Percentiles rank a stretch among this genome's conserved stretches.
phyloP scores from a whole-genome alignment of 2,888 invertebrate genomes.

The Nezara viridula region DNA sequence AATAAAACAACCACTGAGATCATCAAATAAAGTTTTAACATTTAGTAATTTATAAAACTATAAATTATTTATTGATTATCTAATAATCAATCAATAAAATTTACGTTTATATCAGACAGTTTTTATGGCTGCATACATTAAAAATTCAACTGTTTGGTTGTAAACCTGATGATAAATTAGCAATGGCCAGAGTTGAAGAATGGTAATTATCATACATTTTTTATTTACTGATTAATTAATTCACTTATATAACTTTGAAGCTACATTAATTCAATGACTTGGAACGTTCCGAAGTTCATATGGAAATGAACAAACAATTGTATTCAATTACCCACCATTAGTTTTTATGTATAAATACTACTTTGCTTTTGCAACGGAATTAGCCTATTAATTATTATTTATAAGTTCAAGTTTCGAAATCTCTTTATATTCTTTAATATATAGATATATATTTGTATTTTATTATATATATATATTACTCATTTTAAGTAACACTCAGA shows the following conservation, averaged over 20 bases:
- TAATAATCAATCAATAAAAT: neutral
- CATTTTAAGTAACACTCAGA: too few relatives aligned
- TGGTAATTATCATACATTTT: neutral
- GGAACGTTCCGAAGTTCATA: neutral
- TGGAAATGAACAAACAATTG: neutral
- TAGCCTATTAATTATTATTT: neutral
- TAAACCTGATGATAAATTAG: neutral
- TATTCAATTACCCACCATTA: neutral
- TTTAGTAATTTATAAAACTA: neutral
- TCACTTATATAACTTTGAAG: neutral
- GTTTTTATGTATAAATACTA: neutral
- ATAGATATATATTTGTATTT: too few relatives aligned
- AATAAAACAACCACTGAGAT: neutral
- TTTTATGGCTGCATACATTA: neutral
- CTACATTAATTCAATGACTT: neutral
- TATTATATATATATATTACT: too few relatives aligned
- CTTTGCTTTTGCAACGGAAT: neutral
- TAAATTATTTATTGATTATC: neutral
- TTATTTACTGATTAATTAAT: neutral
- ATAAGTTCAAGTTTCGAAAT: too few relatives aligned
- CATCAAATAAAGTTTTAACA: neutral
- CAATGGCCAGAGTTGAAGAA: neutral
- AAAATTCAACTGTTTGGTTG: neutral
- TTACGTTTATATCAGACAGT: neutral
- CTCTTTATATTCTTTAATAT: too few relatives aligned